phyloP scores from a whole-genome alignment of 1,140 invertebrate species.

The Atta cephalotes region DNA sequence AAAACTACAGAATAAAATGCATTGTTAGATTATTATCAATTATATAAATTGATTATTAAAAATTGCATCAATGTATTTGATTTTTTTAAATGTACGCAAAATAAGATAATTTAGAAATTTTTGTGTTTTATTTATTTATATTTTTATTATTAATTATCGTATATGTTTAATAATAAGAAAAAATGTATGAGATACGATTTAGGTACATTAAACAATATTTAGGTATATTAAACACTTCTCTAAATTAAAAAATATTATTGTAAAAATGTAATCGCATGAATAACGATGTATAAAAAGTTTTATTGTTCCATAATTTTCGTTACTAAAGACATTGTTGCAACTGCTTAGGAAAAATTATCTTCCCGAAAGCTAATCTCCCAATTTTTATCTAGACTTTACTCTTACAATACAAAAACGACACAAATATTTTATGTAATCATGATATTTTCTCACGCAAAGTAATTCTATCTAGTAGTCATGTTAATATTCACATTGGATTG shows the following conservation, averaged over 20 bases:
- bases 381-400: background rate
- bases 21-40: background rate
- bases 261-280: constrained; percentile 1
- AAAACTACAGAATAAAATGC: background rate
- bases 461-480: background rate
- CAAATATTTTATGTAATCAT: background rate
- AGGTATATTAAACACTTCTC: background rate
- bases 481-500: background rate
- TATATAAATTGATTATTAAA: background rate
- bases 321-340: background rate
- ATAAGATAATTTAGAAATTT: background rate
- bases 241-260: background rate
- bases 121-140: background rate
- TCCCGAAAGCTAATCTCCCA: background rate
- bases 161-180: background rate
- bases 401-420: too few relatives aligned
- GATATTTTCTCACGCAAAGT: background rate
- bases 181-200: background rate
- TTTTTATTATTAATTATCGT: background rate
- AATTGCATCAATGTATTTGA: background rate
- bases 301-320: background rate
- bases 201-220: background rate
- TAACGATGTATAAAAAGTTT: background rate
- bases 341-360: background rate
- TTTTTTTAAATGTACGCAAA: background rate